Evolutionary conservation across 37 sponge, comb jelly and placozoan genomes (phyloP).

Genomic region (Dysidea cf. avara): DNA sequence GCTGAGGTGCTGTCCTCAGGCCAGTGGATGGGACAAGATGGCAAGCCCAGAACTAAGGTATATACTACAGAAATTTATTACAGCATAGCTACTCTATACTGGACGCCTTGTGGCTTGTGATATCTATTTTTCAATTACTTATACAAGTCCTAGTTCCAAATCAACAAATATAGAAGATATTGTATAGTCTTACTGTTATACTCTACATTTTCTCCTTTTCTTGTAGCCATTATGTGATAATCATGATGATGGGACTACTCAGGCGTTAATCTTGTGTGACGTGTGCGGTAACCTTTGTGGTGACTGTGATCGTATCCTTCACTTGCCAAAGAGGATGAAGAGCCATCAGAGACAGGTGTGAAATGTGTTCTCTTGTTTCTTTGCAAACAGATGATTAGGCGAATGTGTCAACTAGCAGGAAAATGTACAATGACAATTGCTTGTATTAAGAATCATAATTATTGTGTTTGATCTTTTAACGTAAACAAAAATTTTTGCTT

Average conservation of each 20-base stretch:
- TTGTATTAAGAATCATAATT: no score
- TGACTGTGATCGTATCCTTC: slow-evolving; percentile 93
- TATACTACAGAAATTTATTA: no score
- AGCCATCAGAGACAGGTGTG: slow-evolving; percentile 82
- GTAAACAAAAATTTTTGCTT: no score
- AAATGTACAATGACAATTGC: no score
- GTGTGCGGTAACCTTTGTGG: slow-evolving; percentile 95
- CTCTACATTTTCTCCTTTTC: no score
- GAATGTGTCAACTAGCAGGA: no score
- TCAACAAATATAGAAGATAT: no score
- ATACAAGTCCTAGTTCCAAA: no score
- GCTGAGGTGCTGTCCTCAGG: slow-evolving; percentile 92
- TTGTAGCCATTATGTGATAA: slow-evolving; percentile 93
- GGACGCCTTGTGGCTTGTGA: neutral
- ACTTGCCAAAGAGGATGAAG: slow-evolving; percentile 64
- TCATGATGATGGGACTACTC: slow-evolving; percentile 95
- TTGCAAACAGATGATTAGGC: neutral
- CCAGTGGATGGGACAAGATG: slow-evolving; percentile 76
- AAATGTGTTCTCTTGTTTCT: neutral
- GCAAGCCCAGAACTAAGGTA: slow-evolving; percentile 70
- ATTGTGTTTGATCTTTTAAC: no score
- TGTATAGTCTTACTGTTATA: no score
- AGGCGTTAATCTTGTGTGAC: slow-evolving; percentile 89
- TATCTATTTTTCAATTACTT: no score
- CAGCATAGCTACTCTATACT: neutral